Evolutionary conservation across 2,888 invertebrate species (phyloP), one percentile per base, ranked within the genome.

Genomic region (Corythucha ciliata): DNA sequence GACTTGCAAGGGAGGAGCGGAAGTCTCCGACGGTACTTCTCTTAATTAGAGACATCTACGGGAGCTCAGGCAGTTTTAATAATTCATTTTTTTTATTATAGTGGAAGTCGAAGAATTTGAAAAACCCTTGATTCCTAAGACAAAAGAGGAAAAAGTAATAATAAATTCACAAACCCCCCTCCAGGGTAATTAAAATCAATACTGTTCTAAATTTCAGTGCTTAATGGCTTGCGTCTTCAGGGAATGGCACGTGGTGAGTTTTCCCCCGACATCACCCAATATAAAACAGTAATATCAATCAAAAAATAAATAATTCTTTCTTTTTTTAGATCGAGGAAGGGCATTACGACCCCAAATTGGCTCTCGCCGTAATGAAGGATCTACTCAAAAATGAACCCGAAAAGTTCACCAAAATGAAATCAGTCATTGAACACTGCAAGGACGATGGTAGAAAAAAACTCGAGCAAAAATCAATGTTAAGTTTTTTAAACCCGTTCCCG

Each of bases 141-240:
- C 26, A 36, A 32, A 49, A 20, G 55, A 55, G 36, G 55, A 55
- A 29, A 55, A 45, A 44, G 54, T 54, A 27, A 53, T n/a, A 16
- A 25, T 37, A 21, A 16, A 8, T 44, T 22, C 14, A 7, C 8
- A 10, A 21, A 6, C 12, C n/a, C 36, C 22, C 3, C 33, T 25
- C 22, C 20, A 8, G 6, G 2, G 25, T 26, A 42, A 24, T 20
- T 3, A 14, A 33, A 42, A 21, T 41, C 20, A 18, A 40, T 8
- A 20, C 4, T 10, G 24, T 3, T 21, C 39, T 25, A 24, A n/a
- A 18, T 54, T 54, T 50, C 48, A 54, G 53, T 55, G 55, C 37
- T 26, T 55, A 20, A 50, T 55, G 55, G 55, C 55, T 10, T 55
- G 55, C 20, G 53, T 55, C 5, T 45, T 55, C 39, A 36, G 26